Conservation (phyloP, 2,888 invertebrate species). For the Ganaspis brasiliensis region DNA sequence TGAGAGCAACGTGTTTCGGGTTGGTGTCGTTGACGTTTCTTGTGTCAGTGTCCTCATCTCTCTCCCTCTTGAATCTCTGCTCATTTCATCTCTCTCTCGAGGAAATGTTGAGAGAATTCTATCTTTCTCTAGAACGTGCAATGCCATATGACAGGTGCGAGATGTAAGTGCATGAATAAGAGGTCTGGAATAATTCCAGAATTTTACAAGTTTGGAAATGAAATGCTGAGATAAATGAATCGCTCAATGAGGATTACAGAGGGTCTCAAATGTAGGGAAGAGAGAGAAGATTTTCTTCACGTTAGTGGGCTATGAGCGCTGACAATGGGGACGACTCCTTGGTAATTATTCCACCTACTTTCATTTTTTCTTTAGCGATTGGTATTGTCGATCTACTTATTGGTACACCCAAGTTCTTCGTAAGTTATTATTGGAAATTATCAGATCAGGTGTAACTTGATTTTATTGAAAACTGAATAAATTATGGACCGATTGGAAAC, state of each 20-base stretch:
- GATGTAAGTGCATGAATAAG: slow-evolving; percentile 40
- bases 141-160: slow-evolving; percentile 57
- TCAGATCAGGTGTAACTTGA: neutral
- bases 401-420: neutral
- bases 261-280: slow-evolving; percentile 54
- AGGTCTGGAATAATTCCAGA: neutral
- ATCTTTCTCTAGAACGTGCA: slow-evolving; percentile 30
- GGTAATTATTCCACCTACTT: slow-evolving; percentile 72
- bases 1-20: slow-evolving; percentile 21
- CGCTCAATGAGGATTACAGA: slow-evolving; percentile 37
- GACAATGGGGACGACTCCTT: slow-evolving; percentile 81
- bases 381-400: neutral
- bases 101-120: slow-evolving; percentile 23
- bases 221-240: slow-evolving; percentile 23
- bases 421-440: neutral
- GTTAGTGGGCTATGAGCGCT: slow-evolving; percentile 79
- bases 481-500: neutral
- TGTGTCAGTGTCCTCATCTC: slow-evolving; percentile 47
- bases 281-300: slow-evolving; percentile 68
- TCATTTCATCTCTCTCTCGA: slow-evolving; percentile 31
- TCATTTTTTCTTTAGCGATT: neutral
- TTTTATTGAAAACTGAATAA: neutral
- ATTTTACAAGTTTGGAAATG: neutral
- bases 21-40: slow-evolving; percentile 55
- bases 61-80: slow-evolving; percentile 7